These are phyloP conservation scores for Furnarius figulus DNA, from an alignment of 2,113 vertebrate species.

Conservation along the genomic window DNA sequence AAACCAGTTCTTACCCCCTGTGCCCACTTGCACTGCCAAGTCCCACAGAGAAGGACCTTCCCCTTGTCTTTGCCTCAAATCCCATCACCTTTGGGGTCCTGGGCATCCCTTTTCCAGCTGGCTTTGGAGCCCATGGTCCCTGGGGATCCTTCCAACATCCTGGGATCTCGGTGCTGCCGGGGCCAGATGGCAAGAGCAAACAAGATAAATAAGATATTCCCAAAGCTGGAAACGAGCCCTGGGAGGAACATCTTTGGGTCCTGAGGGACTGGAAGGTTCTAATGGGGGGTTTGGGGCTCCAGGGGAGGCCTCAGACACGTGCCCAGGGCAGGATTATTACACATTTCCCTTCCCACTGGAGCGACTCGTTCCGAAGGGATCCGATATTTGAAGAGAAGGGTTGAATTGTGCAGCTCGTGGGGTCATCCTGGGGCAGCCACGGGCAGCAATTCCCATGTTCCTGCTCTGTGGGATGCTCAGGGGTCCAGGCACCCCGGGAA, in stretches of 20 bases:
- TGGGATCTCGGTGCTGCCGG: background rate
- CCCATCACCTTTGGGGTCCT: background rate
- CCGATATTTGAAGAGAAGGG: background rate
- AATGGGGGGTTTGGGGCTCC: background rate
- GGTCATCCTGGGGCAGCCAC: constrained; percentile 47
- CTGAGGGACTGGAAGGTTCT: background rate
- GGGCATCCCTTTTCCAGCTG: background rate
- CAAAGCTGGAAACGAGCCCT: constrained; percentile 11
- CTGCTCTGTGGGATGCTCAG: background rate
- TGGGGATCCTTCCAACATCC: background rate
- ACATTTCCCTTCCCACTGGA: constrained; percentile 16
- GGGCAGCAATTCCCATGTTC: constrained; percentile 29
- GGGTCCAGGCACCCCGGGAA: background rate
- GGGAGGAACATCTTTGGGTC: background rate
- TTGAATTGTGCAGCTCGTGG: background rate
- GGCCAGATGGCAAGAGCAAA: constrained; percentile 33
- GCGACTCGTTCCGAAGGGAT: background rate
- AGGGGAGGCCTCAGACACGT: background rate
- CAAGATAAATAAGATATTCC: constrained; percentile 33
- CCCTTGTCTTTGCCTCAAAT: background rate
- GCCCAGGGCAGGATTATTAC: background rate
- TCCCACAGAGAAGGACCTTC: background rate
- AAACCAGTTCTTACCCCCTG: background rate
- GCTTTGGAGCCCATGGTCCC: background rate
- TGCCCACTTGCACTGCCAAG: rapidly evolving